A percentile compares a stretch with the other conserved stretches of the same genome.
Conservation (phyloP, 2,797 vertebrate genomes). For the Ctenopoma multispine region DNA sequence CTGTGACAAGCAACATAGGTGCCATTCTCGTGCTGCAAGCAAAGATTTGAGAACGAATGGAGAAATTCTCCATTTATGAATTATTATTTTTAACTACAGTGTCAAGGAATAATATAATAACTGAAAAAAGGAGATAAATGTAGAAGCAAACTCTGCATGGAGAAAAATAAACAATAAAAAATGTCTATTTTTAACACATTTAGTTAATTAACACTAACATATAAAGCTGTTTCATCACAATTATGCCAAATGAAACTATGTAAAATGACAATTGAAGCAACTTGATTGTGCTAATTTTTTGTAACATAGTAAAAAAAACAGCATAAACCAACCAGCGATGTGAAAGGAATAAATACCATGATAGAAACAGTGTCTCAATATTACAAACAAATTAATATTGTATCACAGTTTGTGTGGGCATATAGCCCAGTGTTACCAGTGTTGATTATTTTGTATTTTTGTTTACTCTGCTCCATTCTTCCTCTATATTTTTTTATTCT, state of each 20-base stretch:
- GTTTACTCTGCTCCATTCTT: conserved; percentile 26
- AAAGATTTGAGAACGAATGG: too few species aligned
- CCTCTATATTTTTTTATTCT: conserved; percentile 21
- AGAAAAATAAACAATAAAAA: too few species aligned
- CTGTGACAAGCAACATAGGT: too few species aligned
- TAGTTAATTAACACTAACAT: not conserved
- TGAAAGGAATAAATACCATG: not conserved
- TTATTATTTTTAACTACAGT: too few species aligned
- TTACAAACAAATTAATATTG: not conserved
- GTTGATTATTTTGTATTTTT: conserved; percentile 14
- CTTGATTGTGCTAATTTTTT: not conserved
- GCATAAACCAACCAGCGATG: not conserved
- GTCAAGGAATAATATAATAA: not conserved
- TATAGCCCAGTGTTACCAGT: not conserved
- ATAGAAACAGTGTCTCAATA: not conserved
- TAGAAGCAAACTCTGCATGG: too few species aligned
- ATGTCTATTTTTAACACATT: not conserved
- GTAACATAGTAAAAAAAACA: not conserved
- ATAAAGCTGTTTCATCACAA: not conserved
- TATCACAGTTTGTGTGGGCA: not conserved
- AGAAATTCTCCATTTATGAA: not conserved
- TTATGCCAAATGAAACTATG: too few species aligned
- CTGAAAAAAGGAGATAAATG: not conserved
- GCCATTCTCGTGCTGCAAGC: too few species aligned
- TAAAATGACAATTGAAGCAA: too few species aligned